Evolutionary conservation across 2,888 invertebrate genomes (phyloP).

Genomic region (Pristionchus exspectatus): DNA sequence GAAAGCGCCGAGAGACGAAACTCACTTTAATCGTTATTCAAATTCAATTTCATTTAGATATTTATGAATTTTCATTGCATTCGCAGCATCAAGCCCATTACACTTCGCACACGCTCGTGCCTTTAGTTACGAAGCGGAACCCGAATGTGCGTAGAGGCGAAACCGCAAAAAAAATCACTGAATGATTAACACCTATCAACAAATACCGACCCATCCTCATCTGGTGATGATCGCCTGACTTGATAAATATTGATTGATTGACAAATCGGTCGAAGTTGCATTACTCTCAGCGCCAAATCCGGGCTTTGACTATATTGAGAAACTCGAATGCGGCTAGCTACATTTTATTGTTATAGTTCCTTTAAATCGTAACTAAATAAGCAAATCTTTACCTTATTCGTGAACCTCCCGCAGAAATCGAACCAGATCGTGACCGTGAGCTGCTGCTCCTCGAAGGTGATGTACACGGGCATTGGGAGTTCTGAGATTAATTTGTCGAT

Average conservation of each 20-base stretch:
- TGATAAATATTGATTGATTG: neutral
- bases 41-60: too few species aligned
- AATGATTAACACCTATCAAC: too few species aligned
- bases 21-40: too few species aligned
- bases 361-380: too few species aligned
- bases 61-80: too few species aligned
- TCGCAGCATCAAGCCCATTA: neutral
- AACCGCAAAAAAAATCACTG: too few species aligned
- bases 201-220: too few species aligned
- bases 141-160: neutral
- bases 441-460: slow-evolving; percentile 66
- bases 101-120: neutral
- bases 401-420: slow-evolving; percentile 78
- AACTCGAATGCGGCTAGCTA: neutral
- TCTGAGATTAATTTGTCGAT: too few species aligned
- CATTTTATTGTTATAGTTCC: too few species aligned
- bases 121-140: neutral
- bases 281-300: neutral
- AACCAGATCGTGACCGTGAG: slow-evolving; percentile 77
- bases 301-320: neutral
- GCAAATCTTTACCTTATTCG: slow-evolving; percentile 74
- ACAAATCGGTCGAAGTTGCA: neutral
- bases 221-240: too few species aligned
- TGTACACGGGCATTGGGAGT: slow-evolving; percentile 71
- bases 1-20: too few species aligned